A percentile compares a stretch with the other conserved stretches of the same genome.
phyloP scores from a whole-genome alignment of 2,797 vertebrate genomes.

The Siniperca undulata region DNA sequence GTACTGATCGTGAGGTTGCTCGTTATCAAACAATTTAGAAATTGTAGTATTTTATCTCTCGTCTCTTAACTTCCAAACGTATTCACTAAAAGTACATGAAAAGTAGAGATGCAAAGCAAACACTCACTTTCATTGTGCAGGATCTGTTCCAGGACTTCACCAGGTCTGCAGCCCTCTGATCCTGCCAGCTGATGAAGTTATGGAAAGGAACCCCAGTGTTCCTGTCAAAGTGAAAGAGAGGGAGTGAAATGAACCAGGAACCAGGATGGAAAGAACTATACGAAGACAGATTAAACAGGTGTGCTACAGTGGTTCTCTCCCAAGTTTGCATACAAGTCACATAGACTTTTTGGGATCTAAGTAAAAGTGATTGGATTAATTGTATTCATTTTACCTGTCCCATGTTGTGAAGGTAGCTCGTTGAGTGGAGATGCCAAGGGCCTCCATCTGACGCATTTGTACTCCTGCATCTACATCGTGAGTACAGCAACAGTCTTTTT shows the following conservation, averaged over 20 bases:
- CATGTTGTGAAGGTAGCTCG: constrained; percentile 95
- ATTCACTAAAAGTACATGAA: background rate
- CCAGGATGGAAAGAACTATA: background rate
- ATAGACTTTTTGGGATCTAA: background rate
- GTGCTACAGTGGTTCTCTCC: background rate
- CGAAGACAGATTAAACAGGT: background rate
- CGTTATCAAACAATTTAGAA: background rate
- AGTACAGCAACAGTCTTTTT: background rate
- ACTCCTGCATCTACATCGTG: constrained; percentile 87
- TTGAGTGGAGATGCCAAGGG: constrained; percentile 95
- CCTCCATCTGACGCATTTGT: constrained; percentile 90
- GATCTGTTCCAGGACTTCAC: constrained; percentile 94
- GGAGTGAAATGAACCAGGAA: background rate
- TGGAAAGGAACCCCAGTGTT: constrained; percentile 93
- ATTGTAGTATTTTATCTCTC: background rate
- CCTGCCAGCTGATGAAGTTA: constrained; percentile 99
- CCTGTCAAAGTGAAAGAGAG: constrained; percentile 76
- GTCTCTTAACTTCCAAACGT: background rate
- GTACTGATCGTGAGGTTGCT: background rate
- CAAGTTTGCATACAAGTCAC: background rate
- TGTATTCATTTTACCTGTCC: constrained; percentile 87
- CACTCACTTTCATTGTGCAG: constrained; percentile 90
- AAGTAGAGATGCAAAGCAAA: background rate
- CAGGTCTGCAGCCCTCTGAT: constrained; percentile 90
- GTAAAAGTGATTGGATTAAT: background rate